These are phyloP conservation scores for Elmis aenea DNA, from an alignment of 2,888 invertebrate species.

Conservation along the genomic window DNA sequence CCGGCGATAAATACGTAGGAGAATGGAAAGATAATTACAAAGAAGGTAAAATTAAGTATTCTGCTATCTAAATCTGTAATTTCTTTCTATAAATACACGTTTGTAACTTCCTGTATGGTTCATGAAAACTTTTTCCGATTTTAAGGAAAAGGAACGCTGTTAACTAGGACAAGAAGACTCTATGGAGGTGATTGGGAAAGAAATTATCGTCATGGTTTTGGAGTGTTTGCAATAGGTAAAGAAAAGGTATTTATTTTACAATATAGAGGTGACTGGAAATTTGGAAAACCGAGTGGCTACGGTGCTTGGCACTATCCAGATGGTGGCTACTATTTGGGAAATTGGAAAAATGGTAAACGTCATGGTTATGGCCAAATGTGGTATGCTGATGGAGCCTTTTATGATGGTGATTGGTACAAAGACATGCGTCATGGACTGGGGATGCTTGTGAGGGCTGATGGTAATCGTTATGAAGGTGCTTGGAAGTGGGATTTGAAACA, in stretches of 20 bases:
- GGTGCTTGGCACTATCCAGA: slow-evolving; percentile 55
- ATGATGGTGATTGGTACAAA: slow-evolving; percentile 57
- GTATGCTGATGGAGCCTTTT: slow-evolving; percentile 55
- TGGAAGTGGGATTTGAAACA: slow-evolving; percentile 55
- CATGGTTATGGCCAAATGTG: slow-evolving; percentile 61
- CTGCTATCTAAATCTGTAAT: too few species aligned
- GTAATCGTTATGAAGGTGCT: slow-evolving; percentile 57
- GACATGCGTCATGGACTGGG: slow-evolving; percentile 32
- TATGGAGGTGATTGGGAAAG: slow-evolving; percentile 60
- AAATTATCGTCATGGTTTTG: slow-evolving; percentile 56
- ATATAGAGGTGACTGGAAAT: slow-evolving; percentile 58
- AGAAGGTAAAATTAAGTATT: slow-evolving; percentile 34
- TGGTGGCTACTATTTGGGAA: slow-evolving; percentile 58
- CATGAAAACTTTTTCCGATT: slow-evolving; percentile 4
- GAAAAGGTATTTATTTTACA: slow-evolving; percentile 46
- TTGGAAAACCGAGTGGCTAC: slow-evolving; percentile 54
- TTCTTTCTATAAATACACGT: too few species aligned
- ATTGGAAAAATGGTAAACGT: slow-evolving; percentile 48
- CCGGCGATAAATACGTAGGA: slow-evolving; percentile 54
- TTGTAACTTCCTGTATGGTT: too few species aligned
- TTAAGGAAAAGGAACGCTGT: slow-evolving; percentile 51
- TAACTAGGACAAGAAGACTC: slow-evolving; percentile 48
- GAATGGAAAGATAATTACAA: slow-evolving; percentile 55
- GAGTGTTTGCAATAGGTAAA: slow-evolving; percentile 47
- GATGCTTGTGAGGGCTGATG: slow-evolving; percentile 29